Base-by-base conservation (phyloP, 2,113 vertebrate genomes). In the Pteropus alecto region DNA sequence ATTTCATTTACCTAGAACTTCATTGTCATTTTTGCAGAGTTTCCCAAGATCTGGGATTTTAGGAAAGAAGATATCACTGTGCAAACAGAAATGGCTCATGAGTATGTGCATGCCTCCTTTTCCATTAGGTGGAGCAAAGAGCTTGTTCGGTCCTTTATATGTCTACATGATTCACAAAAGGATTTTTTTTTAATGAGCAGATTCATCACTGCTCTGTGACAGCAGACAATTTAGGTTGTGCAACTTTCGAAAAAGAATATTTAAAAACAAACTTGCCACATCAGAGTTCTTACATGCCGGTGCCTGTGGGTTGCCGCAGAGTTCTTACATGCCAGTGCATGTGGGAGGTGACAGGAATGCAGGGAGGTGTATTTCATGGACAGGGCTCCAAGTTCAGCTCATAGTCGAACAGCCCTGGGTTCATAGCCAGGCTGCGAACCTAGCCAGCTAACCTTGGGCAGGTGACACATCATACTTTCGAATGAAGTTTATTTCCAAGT, bases 121-220 rank as follows among this genome's bases (percentile, higher is more conserved):
- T 95, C 93, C 92, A 87, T 96, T 90, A 94, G 94, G 92, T 83
- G 86, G 94, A 92, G 94, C 81, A 94, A 93, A 93, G 83, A 91
- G 74, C 86, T 87, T 89, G 56, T 43, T 93, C 90, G 90, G 51
- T 48, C 54, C 30, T 63, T 54, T 46, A 4, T 22, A 16, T 71
- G 58, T 95, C 46, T 65, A 8, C 38, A 54, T 63, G 65, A 78
- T 91, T 89, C 86, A 90, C 71, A 81, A 68, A 90, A 79, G 12
- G 43, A 28, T 14, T 76, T 56, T 13, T 48, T 51, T 51, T 51
- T 5, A 78, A 28, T 33, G 68, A 33, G 21, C 35, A 65, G 65
- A 58, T 28, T 73, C 24, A 38, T 51, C 33, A 24, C 38, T 88
- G 48, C 61, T 94, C 21, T 83, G 10, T 70, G 60, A 82, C 28